Evolutionary conservation across 2,888 invertebrate species (phyloP), one percentile per base, ranked within the genome.

Genomic region (Parelbella ahira): DNA sequence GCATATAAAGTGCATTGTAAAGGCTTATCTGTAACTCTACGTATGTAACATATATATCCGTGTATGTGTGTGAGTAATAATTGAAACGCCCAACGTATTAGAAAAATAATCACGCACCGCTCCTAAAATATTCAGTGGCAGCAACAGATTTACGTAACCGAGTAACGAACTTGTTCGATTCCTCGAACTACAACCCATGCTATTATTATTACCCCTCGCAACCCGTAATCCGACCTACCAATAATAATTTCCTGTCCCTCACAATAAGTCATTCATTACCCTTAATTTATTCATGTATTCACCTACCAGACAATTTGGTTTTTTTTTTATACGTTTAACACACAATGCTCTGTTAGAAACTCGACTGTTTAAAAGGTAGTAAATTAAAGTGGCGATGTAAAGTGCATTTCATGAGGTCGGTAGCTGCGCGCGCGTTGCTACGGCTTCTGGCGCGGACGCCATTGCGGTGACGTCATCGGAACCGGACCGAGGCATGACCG

Each of bases 201-300:
- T 12, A 42, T 32, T 39, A 45, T 39, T 45, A 39, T 52, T 59
- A 63, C 66, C 69, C 68, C 67, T 54, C 56, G 30, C 45, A 48
- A 49, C 53, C 36, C 45, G 73, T 68, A 74, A 78, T 68, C 57
- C 68, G 68, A 53, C 56, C 56, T 47, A 63, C 68, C 73, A 81
- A 80, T 83, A 83, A 83, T 75, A 78, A 82, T 81, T 80, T 84
- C 83, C 86, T 81, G 82, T 80, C 73, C 66, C 68, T 67, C 67
- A 66, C 82, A 83, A 84, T 81, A 82, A 80, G 72, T 75, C 83
- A 84, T 86, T 84, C 84, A 86, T 86, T 86, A 83, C 68, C 80
- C 79, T 80, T 82, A 84, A 86, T 84, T 83, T 80, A 83, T 81
- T 71, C 77, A 79, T 62, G 70, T 76, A 75, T 74, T 74, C 72